Percentiles rank a stretch among this genome's conserved stretches.
Evolutionary conservation across 2,113 vertebrate species (phyloP).

Genomic region (Pachyramphus minor): DNA sequence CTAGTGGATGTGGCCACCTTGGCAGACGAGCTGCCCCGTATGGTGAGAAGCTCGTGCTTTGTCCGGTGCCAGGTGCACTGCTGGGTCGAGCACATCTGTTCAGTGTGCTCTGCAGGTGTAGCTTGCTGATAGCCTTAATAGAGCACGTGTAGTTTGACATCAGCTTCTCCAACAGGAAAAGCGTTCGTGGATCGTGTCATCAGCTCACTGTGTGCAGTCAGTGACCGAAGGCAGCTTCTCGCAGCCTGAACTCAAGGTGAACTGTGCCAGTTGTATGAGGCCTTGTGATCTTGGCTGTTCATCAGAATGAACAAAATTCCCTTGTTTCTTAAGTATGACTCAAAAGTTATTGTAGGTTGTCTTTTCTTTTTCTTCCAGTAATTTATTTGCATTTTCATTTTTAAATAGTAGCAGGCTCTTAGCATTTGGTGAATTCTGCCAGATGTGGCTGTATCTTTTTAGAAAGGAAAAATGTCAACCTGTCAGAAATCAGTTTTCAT

Average conservation of each 20-base stretch:
- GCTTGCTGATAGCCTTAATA: neutral
- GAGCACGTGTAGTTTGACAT: neutral
- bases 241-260: neutral
- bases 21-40: rapidly evolving
- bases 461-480: neutral
- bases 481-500: neutral
- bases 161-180: neutral
- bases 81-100: neutral
- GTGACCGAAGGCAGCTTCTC: neutral
- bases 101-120: neutral
- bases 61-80: neutral
- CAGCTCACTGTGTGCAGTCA: neutral
- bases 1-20: neutral
- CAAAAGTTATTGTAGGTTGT: neutral
- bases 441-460: neutral
- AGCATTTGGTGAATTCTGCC: neutral
- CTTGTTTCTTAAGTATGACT: neutral
- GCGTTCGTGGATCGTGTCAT: neutral
- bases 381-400: neutral
- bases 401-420: neutral
- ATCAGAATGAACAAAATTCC: neutral
- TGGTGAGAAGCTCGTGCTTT: rapidly evolving
- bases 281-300: neutral
- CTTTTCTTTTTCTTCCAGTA: neutral
- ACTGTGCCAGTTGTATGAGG: neutral